phyloP scores from a whole-genome alignment of 2,113 vertebrate genomes.

The Hippocampus mohnikei region DNA sequence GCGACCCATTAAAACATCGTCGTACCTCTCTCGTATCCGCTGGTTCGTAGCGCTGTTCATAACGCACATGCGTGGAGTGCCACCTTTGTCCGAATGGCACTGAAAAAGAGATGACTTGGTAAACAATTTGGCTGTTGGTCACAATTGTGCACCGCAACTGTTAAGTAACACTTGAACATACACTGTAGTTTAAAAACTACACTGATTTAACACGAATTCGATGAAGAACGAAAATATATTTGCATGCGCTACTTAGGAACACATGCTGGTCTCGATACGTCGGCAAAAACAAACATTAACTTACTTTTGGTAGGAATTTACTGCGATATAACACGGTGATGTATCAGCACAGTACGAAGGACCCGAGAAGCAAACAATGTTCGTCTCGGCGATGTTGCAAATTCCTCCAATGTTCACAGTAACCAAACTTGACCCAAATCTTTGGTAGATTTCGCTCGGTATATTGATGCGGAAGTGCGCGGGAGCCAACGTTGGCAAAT shows the following conservation, averaged over 20 bases:
- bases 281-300: not conserved
- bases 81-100: constrained; percentile 41
- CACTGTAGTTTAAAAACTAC: not conserved
- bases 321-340: not conserved
- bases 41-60: constrained; percentile 46
- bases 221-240: not conserved
- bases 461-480: not conserved
- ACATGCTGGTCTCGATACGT: not conserved
- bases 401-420: not conserved
- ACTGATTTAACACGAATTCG: not conserved
- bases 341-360: not conserved
- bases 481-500: not conserved
- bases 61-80: constrained; percentile 43
- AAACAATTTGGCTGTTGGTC: not conserved
- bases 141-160: not conserved
- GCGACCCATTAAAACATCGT: not conserved
- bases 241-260: not conserved
- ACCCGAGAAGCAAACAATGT: not conserved
- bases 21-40: constrained; percentile 57
- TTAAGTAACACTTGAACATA: not conserved
- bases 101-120: not conserved
- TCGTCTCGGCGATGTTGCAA: not conserved
- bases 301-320: not conserved
- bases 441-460: not conserved
- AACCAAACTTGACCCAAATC: not conserved